A percentile compares a stretch with the other conserved stretches of the same genome.
phyloP scores from a whole-genome alignment of 2,113 vertebrate genomes.

The Gulo gulo region DNA sequence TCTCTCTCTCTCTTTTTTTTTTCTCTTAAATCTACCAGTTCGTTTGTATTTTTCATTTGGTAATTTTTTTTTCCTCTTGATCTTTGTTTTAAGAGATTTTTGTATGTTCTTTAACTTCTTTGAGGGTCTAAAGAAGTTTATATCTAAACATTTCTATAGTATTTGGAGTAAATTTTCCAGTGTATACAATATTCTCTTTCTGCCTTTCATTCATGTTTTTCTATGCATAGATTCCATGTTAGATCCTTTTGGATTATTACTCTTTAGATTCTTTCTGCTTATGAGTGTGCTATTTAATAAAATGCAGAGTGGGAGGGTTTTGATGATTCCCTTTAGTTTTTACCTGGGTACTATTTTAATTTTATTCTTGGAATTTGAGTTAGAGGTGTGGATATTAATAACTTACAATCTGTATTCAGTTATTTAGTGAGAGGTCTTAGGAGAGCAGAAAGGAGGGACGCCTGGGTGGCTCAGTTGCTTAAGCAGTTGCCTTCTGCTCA shows the following conservation, averaged over 20 bases:
- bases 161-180: neutral
- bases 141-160: slow-evolving; percentile 15
- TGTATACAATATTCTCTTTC: neutral
- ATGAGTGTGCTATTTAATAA: neutral
- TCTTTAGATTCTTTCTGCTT: slow-evolving; percentile 16
- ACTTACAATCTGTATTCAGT: neutral
- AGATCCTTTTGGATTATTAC: slow-evolving; percentile 6
- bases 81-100: neutral
- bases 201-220: slow-evolving; percentile 10
- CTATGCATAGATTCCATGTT: neutral
- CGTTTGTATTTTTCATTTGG: slow-evolving; percentile 4
- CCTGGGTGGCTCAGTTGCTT: too few relatives aligned
- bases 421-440: neutral
- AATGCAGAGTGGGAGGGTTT: neutral
- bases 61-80: slow-evolving; percentile 21
- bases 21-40: neutral
- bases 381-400: neutral
- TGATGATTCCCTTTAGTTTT: neutral
- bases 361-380: slow-evolving; percentile 38
- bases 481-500: too few relatives aligned
- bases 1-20: neutral
- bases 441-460: neutral
- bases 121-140: neutral
- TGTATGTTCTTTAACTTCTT: neutral
- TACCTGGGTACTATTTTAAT: neutral